Percentiles rank a stretch among this genome's conserved stretches.
These are phyloP conservation scores for Drosophila virilis DNA, from an alignment of 1,140 invertebrate species.

Conservation along the genomic window DNA sequence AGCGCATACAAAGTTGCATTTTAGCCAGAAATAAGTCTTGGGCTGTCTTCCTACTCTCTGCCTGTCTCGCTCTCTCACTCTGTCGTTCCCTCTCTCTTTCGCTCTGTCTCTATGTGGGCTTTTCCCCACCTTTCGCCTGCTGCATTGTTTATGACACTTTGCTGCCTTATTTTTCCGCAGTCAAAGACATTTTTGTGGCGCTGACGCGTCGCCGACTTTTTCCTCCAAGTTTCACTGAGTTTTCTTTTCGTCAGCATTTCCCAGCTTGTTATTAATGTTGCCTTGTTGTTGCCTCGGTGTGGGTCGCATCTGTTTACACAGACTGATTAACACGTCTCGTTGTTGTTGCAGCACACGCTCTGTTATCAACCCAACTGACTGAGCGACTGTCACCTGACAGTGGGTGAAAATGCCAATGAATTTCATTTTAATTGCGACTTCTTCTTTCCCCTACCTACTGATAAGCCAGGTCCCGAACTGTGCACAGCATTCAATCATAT, in stretches of 20 bases:
- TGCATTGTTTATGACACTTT: constrained; percentile 80
- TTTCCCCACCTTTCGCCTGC: constrained; percentile 73
- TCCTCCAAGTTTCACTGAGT: constrained; percentile 71
- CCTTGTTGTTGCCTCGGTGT: constrained; percentile 41
- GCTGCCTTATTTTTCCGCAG: constrained; percentile 77
- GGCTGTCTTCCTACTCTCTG: background rate
- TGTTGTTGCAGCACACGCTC: background rate
- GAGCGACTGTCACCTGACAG: constrained; percentile 24
- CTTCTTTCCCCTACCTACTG: background rate
- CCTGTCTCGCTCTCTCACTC: background rate
- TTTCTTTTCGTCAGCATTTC: constrained; percentile 59
- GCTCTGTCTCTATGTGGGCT: constrained; percentile 34
- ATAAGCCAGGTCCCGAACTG: background rate
- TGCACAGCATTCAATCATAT: constrained; percentile 8
- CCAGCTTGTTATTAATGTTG: background rate
- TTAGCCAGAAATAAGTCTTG: constrained; percentile 31
- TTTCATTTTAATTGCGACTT: constrained; percentile 45
- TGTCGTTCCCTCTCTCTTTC: background rate
- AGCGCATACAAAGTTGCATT: constrained; percentile 31
- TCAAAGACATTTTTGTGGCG: constrained; percentile 74
- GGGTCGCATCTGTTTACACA: constrained; percentile 56
- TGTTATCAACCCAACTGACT: constrained; percentile 27
- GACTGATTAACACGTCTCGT: constrained; percentile 55
- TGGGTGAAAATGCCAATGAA: constrained; percentile 60
- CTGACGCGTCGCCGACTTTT: constrained; percentile 49